Conservation (phyloP, 2,113 vertebrate genomes). For the Macrotus californicus region DNA sequence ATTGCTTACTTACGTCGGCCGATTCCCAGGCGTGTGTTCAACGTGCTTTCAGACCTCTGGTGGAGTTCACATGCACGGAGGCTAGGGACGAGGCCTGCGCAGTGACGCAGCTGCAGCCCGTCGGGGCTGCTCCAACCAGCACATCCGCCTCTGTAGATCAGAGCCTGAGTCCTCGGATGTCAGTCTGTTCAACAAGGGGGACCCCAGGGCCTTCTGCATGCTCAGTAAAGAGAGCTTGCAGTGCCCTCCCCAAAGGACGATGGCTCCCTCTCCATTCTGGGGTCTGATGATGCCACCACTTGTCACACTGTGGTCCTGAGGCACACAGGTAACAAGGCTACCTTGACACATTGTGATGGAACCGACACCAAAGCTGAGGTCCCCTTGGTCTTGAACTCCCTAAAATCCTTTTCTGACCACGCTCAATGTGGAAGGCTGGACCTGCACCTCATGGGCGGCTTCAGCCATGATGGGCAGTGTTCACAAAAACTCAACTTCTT, state of each 20-base stretch:
- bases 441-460: constrained; percentile 93
- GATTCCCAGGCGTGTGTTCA: background rate
- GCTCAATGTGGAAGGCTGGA: constrained; percentile 89
- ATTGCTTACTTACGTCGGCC: background rate
- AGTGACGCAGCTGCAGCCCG: background rate
- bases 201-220: constrained; percentile 89
- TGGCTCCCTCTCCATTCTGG: constrained; percentile 89
- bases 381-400: constrained; percentile 82
- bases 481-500: constrained; percentile 93
- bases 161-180: constrained; percentile 85
- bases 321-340: constrained; percentile 94
- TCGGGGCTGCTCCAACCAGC: too few species aligned
- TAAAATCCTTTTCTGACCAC: constrained; percentile 81
- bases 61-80: background rate
- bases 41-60: background rate
- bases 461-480: constrained; percentile 88
- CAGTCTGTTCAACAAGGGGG: constrained; percentile 84
- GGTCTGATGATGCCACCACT: constrained; percentile 85
- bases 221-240: constrained; percentile 94
- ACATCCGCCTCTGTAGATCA: constrained; percentile 79
- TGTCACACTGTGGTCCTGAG: constrained; percentile 85
- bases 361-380: constrained; percentile 88
- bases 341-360: constrained; percentile 92
- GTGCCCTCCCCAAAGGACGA: constrained; percentile 88
- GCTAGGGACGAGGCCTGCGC: too few species aligned